Evolutionary conservation across 2,797 vertebrate species (phyloP).

Genomic region (Oreochromis grahami): DNA sequence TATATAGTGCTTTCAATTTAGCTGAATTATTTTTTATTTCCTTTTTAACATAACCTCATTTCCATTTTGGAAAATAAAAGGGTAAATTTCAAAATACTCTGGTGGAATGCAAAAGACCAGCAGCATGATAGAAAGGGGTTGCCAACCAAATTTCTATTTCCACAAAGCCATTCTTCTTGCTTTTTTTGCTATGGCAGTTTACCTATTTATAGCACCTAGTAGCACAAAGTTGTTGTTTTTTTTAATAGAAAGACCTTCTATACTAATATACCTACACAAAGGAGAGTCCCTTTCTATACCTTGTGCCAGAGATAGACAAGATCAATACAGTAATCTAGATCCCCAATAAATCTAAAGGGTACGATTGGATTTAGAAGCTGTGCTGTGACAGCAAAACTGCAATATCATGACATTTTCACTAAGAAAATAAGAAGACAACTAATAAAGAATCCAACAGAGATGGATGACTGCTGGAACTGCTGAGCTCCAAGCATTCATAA

Average conservation of each 20-base stretch:
- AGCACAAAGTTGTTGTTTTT: neutral
- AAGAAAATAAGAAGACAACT: conserved; percentile 2
- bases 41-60: neutral
- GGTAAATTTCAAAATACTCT: neutral
- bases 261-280: neutral
- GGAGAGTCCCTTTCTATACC: neutral
- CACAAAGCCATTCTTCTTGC: neutral
- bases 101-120: neutral
- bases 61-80: neutral
- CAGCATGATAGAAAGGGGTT: neutral
- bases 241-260: neutral
- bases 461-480: conserved; percentile 28
- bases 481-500: conserved; percentile 13
- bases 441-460: conserved; percentile 21
- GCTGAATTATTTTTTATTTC: neutral
- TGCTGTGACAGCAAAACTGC: conserved; percentile 1
- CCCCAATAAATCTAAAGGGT: neutral
- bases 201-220: neutral
- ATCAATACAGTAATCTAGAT: neutral
- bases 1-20: neutral
- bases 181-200: neutral
- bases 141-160: neutral
- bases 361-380: conserved; percentile 9
- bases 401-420: conserved; percentile 9
- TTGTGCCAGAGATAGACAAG: neutral